phyloP scores from a whole-genome alignment of 2,113 vertebrate genomes.

The Pedetes capensis region DNA sequence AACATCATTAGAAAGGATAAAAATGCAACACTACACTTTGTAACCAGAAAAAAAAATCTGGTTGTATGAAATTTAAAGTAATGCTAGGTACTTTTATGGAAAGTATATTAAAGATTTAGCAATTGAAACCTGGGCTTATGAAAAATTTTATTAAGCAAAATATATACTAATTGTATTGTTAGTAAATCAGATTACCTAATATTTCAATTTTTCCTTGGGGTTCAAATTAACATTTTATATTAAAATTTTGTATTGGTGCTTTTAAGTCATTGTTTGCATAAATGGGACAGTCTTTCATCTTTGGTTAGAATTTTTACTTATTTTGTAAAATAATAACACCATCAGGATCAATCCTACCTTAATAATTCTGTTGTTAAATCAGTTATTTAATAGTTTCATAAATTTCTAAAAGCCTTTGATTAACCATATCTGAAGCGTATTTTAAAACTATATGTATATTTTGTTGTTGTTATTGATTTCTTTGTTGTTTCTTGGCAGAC shows the following conservation, averaged over 20 bases:
- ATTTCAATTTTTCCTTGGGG: background rate
- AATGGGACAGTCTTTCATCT: background rate
- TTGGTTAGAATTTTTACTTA: background rate
- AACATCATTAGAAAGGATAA: background rate
- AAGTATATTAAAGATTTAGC: background rate
- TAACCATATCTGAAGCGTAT: background rate
- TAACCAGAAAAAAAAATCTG: background rate
- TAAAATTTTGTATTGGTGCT: background rate
- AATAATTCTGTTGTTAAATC: background rate
- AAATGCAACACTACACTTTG: background rate
- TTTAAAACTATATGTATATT: too few relatives aligned
- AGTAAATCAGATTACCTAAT: background rate
- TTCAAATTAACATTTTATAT: background rate
- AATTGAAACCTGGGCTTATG: background rate
- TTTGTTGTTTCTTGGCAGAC: too few relatives aligned
- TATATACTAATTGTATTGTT: background rate
- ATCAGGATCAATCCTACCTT: background rate
- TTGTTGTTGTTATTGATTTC: too few relatives aligned
- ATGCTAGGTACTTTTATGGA: background rate
- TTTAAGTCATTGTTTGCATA: background rate
- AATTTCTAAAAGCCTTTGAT: background rate
- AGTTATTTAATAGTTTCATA: background rate
- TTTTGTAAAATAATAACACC: background rate
- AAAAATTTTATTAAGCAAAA: background rate
- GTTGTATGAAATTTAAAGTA: background rate